Evolutionary conservation across 92 coral and sea anemone genomes (phyloP), one percentile per base, ranked within the genome.

Genomic region (Chrysogorgia sp.): DNA sequence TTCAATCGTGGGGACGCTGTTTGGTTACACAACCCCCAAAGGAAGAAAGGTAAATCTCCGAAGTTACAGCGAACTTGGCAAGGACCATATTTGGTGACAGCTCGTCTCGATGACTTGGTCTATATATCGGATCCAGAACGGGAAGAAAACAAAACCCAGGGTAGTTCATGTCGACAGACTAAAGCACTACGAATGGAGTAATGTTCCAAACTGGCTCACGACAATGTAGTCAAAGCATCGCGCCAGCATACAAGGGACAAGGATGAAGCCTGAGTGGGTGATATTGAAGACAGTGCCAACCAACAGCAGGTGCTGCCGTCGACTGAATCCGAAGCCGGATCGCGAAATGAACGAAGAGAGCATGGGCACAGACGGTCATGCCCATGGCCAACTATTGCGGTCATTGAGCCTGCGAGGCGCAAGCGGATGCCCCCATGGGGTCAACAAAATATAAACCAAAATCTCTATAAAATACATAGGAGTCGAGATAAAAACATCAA

Each of bases 11-110:
- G 74, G 19, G 74, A 62, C 10, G 15, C 74, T 15, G 75, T 77
- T 10, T 77, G 82, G 82, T 59, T 77, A 10, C 40, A 63, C 75
- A 77, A 43, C 62, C 72, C 82, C 10, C 62, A 45, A 10, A 40
- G 82, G 23, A 77, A 61, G 75, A 77, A 77, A 43, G 75, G 58
- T 1, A 17, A 15, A 37, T 21, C 7, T 13, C 75, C 75, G 17
- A 79, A 79, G 60, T 31, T 79, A 3, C 61, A 63, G 34, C 14
- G 40, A 20, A 9, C 66, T 37, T 77, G 53, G 21, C 47, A 57
- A 58, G 81, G 81, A 34, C 81, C 81, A 2, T 76, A 25, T 25
- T 50, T 59, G 33, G 70, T 76, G 31, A 21, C 58, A 23, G n/a
- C 23, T 29, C 53, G 81, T 14, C 28, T 76, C 30, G 70, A 76